Evolutionary conservation across 2,888 invertebrate genomes (phyloP).

Genomic region (Agapetus fuscipes): DNA sequence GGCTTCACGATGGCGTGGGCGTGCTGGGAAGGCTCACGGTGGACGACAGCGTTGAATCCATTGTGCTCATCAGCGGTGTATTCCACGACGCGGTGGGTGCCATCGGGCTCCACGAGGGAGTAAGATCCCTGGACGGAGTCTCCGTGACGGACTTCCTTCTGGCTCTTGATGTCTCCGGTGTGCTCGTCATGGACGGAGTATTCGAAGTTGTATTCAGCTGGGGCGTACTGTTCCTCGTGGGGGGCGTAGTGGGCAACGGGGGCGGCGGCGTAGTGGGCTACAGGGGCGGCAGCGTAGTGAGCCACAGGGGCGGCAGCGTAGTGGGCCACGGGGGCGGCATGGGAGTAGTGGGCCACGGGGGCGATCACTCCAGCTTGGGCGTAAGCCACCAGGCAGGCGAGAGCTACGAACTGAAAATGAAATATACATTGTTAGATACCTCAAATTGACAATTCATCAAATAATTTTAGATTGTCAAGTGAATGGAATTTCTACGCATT

Average conservation of each 20-base stretch:
- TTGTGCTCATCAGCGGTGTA: constrained; percentile 36
- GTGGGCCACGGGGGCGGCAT: constrained; percentile 16
- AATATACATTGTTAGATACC: too few species aligned
- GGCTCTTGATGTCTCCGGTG: constrained; percentile 40
- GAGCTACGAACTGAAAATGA: constrained; percentile 9
- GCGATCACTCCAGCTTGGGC: constrained; percentile 14
- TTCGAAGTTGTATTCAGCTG: constrained; percentile 20
- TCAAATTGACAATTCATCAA: too few species aligned
- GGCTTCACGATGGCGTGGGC: constrained; percentile 12
- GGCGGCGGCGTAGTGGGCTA: constrained; percentile 16
- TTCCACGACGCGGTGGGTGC: constrained; percentile 37
- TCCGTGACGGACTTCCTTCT: constrained; percentile 37
- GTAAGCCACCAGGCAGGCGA: constrained; percentile 13
- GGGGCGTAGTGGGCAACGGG: constrained; percentile 13
- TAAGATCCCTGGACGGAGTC: constrained; percentile 39
- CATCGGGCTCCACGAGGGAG: constrained; percentile 42
- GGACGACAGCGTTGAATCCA: constrained; percentile 41
- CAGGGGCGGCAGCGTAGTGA: constrained; percentile 14
- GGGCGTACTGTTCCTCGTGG: constrained; percentile 4
- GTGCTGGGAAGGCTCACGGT: constrained; percentile 26
- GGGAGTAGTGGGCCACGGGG: constrained; percentile 10
- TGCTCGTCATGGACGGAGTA: constrained; percentile 39
- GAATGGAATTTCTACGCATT: too few species aligned
- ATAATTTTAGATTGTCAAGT: too few species aligned
- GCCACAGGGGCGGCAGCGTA: constrained; percentile 8